These are phyloP conservation scores for Thomomys bottae DNA, from an alignment of 2,113 vertebrate genomes.

Conservation along the genomic window DNA sequence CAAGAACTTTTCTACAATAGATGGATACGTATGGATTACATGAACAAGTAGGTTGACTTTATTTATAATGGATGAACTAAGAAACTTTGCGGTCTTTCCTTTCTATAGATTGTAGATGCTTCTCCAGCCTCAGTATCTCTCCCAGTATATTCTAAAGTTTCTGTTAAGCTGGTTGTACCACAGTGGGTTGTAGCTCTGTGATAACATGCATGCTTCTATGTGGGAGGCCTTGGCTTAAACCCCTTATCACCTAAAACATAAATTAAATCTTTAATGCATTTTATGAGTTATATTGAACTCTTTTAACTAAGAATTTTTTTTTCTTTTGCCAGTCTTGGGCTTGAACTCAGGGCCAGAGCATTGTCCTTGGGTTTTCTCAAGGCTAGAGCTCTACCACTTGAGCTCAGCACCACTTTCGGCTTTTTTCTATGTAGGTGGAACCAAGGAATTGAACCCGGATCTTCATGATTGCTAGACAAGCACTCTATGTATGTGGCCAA, in stretches of 20 bases:
- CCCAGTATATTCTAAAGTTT: constrained; percentile 10
- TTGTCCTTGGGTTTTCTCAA: too few relatives aligned
- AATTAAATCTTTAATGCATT: too few relatives aligned
- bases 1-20: not conserved
- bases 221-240: not conserved
- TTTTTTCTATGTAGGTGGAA: too few relatives aligned
- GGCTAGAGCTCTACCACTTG: too few relatives aligned
- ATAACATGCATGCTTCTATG: too few relatives aligned
- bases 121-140: not conserved
- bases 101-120: not conserved
- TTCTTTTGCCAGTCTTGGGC: too few relatives aligned
- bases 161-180: not conserved
- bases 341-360: too few relatives aligned
- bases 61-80: not conserved
- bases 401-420: too few relatives aligned
- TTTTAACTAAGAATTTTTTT: not conserved
- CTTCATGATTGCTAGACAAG: too few relatives aligned
- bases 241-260: not conserved
- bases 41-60: not conserved
- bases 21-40: not conserved
- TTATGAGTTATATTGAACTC: too few relatives aligned
- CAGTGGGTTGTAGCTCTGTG: not conserved
- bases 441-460: too few relatives aligned
- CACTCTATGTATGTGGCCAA: too few relatives aligned
- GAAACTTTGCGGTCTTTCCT: not conserved